phyloP scores from a whole-genome alignment of 2,888 invertebrate genomes.

The Parelbella ahira region DNA sequence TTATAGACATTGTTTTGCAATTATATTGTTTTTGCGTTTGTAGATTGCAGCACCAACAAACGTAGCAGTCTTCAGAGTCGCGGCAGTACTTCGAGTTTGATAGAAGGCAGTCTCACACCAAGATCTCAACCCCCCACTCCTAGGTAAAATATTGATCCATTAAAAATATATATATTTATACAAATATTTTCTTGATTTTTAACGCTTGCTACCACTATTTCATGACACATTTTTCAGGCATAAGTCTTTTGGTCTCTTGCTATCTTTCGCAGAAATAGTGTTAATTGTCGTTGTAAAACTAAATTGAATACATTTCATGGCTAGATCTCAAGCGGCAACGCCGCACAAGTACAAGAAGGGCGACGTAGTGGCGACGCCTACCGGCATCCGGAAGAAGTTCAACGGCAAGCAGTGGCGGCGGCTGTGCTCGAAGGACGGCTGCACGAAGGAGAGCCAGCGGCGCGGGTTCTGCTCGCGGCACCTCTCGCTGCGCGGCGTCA shows the following conservation, averaged over 20 bases:
- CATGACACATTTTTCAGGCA: too few species aligned
- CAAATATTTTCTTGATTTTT: too few species aligned
- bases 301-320: too few species aligned
- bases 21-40: slow-evolving; percentile 3
- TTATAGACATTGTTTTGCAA: too few species aligned
- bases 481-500: slow-evolving; percentile 91
- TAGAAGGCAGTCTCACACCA: slow-evolving; percentile 91
- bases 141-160: slow-evolving; percentile 69
- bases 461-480: slow-evolving; percentile 98
- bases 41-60: slow-evolving; percentile 91
- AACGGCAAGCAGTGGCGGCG: slow-evolving; percentile 99
- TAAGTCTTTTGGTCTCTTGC: too few species aligned
- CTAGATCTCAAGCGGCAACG: slow-evolving; percentile 95
- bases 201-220: too few species aligned
- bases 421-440: slow-evolving; percentile 96
- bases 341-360: slow-evolving; percentile 98
- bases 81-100: slow-evolving; percentile 92
- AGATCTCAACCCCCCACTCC: slow-evolving; percentile 96
- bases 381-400: slow-evolving; percentile 98
- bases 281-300: too few species aligned
- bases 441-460: slow-evolving; percentile 96
- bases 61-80: slow-evolving; percentile 95
- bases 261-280: too few species aligned
- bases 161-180: not conserved
- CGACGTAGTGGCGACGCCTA: slow-evolving; percentile 95